A percentile compares a stretch with the other conserved stretches of the same genome.
Conservation (phyloP, 2,113 vertebrate genomes). For the Phylloscopus trochilus region DNA sequence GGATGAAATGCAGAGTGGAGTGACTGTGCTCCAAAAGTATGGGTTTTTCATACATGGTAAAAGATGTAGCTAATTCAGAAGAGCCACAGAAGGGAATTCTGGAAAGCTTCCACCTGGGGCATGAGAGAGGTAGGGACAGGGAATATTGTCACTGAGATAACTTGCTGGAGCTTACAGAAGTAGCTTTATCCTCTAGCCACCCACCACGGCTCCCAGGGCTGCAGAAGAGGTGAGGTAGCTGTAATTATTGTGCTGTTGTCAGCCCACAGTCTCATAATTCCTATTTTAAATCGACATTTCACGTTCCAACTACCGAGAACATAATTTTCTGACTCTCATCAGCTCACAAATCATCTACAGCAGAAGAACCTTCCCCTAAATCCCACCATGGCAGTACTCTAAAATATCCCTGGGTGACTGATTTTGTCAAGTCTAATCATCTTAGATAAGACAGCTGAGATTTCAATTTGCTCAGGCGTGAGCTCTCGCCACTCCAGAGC, state of each 20-base stretch:
- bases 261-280: neutral
- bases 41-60: neutral
- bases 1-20: neutral
- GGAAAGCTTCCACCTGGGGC: neutral
- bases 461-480: neutral
- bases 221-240: neutral
- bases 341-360: neutral
- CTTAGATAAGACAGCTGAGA: neutral
- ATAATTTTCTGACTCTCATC: neutral
- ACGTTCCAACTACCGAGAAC: neutral
- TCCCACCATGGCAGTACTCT: neutral
- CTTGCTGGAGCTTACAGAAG: neutral
- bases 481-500: neutral
- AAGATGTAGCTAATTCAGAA: neutral
- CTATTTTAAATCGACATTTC: neutral
- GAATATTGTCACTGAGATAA: neutral
- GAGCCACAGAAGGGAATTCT: neutral
- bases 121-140: neutral
- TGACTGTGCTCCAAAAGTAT: neutral
- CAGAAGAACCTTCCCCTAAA: neutral
- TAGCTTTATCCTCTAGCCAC: neutral
- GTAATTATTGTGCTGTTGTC: neutral
- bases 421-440: slow-evolving; percentile 6
- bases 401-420: neutral
- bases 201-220: neutral